phyloP scores from a whole-genome alignment of 2,888 invertebrate genomes.

The Brachyptera risi region DNA sequence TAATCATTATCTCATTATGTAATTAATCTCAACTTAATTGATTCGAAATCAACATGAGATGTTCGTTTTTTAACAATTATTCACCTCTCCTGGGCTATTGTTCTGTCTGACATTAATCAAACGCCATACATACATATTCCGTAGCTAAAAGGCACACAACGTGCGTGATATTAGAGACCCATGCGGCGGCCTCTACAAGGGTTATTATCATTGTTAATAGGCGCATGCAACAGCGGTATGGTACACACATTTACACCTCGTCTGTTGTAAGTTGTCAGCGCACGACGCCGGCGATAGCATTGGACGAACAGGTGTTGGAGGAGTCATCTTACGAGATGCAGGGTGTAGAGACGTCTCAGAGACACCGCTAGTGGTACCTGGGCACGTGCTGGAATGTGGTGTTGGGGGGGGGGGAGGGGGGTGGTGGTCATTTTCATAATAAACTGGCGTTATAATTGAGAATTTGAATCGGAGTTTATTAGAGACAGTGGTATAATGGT shows the following conservation, averaged over 20 bases:
- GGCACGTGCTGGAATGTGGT: conserved; percentile 21
- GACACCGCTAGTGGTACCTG: neutral
- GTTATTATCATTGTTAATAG: conserved; percentile 8
- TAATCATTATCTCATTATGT: neutral
- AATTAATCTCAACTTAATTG: conserved; percentile 27
- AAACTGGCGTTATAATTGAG: conserved; percentile 1
- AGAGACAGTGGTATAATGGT: neutral
- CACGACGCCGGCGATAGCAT: too few relatives aligned
- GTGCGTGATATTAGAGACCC: neutral
- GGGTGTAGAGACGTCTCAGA: neutral
- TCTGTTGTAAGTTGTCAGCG: too few relatives aligned
- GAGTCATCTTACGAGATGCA: neutral
- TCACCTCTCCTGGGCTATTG: neutral
- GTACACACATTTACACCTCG: too few relatives aligned
- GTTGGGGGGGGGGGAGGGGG: conserved; percentile 14
- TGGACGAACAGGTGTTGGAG: too few relatives aligned
- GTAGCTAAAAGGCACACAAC: too few relatives aligned
- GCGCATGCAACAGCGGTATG: neutral
- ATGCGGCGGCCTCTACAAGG: neutral
- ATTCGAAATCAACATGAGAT: conserved; percentile 23
- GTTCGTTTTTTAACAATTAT: conserved; percentile 1
- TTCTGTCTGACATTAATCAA: neutral
- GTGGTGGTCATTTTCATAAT: conserved; percentile 22
- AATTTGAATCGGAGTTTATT: neutral
- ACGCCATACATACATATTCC: too few relatives aligned